These are phyloP conservation scores for Carassius carassius DNA, from an alignment of 2,113 vertebrate species.

Conservation along the genomic window DNA sequence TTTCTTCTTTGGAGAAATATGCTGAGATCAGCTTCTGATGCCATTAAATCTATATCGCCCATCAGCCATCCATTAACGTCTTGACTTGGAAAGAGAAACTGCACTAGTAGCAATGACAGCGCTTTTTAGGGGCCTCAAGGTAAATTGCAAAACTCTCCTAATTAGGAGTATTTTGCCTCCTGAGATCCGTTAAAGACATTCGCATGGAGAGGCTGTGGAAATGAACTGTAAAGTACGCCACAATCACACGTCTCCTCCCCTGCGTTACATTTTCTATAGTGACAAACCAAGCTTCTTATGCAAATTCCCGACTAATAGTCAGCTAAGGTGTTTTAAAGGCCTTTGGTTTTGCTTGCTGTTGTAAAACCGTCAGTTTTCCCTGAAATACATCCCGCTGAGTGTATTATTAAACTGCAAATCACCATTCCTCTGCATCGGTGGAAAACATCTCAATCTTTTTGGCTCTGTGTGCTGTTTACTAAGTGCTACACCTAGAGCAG, in stretches of 20 bases:
- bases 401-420: conserved; percentile 76
- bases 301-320: conserved; percentile 64
- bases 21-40: conserved; percentile 44
- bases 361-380: conserved; percentile 63
- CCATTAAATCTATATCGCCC: conserved; percentile 40
- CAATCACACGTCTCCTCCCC: conserved; percentile 59
- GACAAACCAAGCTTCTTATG: conserved; percentile 55
- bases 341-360: conserved; percentile 55
- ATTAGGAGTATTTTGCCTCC: conserved; percentile 59
- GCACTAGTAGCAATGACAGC: conserved; percentile 40
- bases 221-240: conserved; percentile 55
- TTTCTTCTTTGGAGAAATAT: conserved; percentile 35
- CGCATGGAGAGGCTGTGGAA: conserved; percentile 50
- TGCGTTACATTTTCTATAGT: conserved; percentile 57
- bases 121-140: conserved; percentile 41
- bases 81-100: conserved; percentile 37
- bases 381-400: conserved; percentile 62
- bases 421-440: conserved; percentile 54
- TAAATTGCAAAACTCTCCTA: conserved; percentile 56
- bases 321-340: conserved; percentile 63
- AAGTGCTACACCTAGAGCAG: conserved; percentile 21
- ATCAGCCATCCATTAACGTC: conserved; percentile 59
- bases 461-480: conserved; percentile 53
- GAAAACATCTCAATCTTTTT: conserved; percentile 62
- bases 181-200: conserved; percentile 57